Conservation (phyloP, 2,888 invertebrate species). For the Scrobipalpa costella region DNA sequence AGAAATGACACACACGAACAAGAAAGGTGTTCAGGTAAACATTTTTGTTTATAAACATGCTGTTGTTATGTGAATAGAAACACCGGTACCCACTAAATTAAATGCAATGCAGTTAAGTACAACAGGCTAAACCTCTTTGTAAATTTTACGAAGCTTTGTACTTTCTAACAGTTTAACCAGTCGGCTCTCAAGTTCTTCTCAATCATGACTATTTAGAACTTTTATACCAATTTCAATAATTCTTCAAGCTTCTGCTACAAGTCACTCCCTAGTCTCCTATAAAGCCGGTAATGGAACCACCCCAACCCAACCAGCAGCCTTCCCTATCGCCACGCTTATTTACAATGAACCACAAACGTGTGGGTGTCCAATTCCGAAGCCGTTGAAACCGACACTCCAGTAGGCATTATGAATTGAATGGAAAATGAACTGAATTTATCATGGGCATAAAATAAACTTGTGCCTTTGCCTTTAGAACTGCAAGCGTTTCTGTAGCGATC, state of each 20-base stretch:
- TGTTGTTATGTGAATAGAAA: no score
- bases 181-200: no score
- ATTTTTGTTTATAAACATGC: no score
- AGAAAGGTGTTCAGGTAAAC: no score
- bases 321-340: neutral
- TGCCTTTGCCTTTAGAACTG: constrained; percentile 6
- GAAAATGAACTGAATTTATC: constrained; percentile 27
- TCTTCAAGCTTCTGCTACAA: neutral
- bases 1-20: no score
- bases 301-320: neutral
- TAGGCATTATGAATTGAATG: constrained; percentile 25
- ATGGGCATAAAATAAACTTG: constrained; percentile 33
- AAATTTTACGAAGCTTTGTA: no score
- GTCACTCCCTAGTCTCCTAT: neutral
- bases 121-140: no score
- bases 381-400: constrained; percentile 26
- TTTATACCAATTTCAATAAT: neutral
- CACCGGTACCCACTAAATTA: no score
- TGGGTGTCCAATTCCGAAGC: constrained; percentile 30
- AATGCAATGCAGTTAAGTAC: no score
- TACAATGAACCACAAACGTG: constrained; percentile 22
- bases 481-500: neutral
- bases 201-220: no score
- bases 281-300: neutral
- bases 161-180: no score